A percentile compares a stretch with the other conserved stretches of the same genome.
phyloP scores from a whole-genome alignment of 2,113 vertebrate species.

The Periophthalmodon schlosseri region DNA sequence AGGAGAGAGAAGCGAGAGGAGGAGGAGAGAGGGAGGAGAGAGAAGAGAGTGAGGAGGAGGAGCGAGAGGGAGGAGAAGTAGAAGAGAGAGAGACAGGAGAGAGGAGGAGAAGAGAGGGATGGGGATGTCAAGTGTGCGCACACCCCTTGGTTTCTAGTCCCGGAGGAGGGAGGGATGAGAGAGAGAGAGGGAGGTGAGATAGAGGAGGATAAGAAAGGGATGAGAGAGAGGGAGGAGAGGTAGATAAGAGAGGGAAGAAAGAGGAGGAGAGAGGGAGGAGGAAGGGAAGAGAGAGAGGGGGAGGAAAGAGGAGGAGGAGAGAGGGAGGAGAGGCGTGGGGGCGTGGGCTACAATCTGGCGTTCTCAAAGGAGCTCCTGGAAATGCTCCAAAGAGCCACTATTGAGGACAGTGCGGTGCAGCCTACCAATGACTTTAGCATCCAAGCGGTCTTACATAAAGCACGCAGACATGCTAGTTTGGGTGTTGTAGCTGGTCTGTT shows the following conservation, averaged over 20 bases:
- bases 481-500: too few species aligned
- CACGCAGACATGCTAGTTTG: not conserved
- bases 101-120: too few species aligned
- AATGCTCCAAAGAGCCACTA: conserved; percentile 11
- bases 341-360: conserved; percentile 56
- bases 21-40: conserved; percentile 9
- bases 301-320: not conserved
- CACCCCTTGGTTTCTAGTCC: too few species aligned
- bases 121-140: too few species aligned
- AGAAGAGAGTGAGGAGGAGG: too few species aligned
- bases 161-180: too few species aligned
- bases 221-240: too few species aligned
- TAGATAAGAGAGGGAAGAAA: too few species aligned
- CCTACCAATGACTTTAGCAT: conserved; percentile 11
- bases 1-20: conserved; percentile 14
- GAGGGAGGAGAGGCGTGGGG: conserved; percentile 15
- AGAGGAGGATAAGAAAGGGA: too few species aligned
- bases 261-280: not conserved
- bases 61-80: too few species aligned
- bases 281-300: not conserved
- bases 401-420: conserved; percentile 5
- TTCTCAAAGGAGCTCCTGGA: conserved; percentile 28
- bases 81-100: too few species aligned
- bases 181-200: too few species aligned
- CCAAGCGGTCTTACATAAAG: not conserved